Evolutionary conservation across 2,113 vertebrate genomes (phyloP).

Genomic region (Cisticola juncidis): DNA sequence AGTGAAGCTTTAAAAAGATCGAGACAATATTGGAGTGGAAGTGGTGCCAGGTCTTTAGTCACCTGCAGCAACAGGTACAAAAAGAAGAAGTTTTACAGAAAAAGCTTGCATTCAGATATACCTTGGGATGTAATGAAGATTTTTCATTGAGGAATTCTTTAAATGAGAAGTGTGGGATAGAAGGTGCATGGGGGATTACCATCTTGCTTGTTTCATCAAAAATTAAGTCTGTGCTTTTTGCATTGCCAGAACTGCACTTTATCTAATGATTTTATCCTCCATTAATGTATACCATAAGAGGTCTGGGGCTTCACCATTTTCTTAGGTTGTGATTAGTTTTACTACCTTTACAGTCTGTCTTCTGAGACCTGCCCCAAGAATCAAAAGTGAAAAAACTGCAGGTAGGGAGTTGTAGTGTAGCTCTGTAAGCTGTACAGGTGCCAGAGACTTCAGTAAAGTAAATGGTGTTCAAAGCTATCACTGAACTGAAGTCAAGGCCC

Average conservation of each 20-base stretch:
- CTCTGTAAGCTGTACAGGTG: background rate
- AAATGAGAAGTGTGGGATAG: background rate
- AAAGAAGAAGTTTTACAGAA: background rate
- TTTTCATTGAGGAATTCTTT: background rate
- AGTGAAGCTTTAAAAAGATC: background rate
- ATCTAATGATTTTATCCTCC: background rate
- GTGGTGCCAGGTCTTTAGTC: background rate
- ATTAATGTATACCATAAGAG: background rate
- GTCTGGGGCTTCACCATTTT: background rate
- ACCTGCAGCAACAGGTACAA: background rate
- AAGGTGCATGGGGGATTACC: background rate
- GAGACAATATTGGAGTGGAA: background rate
- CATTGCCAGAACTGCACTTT: slow-evolving; percentile 39
- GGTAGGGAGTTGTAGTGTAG: background rate
- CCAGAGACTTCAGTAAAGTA: background rate
- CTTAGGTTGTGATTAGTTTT: background rate
- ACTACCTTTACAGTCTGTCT: background rate
- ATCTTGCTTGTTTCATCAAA: slow-evolving; percentile 21
- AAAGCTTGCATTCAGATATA: background rate
- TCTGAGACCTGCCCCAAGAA: background rate
- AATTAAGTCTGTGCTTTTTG: slow-evolving; percentile 11
- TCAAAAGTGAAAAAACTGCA: background rate
- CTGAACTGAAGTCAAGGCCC: background rate
- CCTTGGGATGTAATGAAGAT: background rate
- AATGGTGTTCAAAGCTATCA: background rate